Evolutionary conservation across 2,888 invertebrate genomes (phyloP), one percentile per base, ranked within the genome.

Genomic region (Calephelis perditalis): DNA sequence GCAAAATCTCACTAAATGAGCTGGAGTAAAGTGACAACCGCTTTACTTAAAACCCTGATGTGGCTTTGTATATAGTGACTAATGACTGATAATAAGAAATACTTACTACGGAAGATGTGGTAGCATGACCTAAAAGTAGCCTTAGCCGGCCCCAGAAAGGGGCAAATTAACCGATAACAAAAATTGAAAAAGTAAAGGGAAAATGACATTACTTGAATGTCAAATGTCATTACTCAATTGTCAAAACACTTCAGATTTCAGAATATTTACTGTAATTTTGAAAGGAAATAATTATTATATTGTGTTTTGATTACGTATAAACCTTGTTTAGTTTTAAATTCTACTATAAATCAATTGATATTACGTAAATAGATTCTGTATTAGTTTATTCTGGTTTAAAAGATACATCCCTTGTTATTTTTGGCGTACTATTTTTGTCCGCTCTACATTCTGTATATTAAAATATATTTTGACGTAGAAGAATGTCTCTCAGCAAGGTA

Each of bases 381-480:
- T 58, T 49, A 55, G 26, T 59, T 57, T 52, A 61, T 62, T 55
- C 35, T 61, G 55, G 63, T 64, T 56, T 43, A 65, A 63, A 65
- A 63, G 64, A 64, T 62, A 59, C 56, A 44, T 67, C 71, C 70
- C 73, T 78, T 76, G 82, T 78, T 89, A 88, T 86, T 89, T 87
- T 84, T 76, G 84, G 87, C 84, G 70, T 80, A 77, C 89, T 90
- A 90, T 90, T 91, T 91, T 90, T 85, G 72, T 72, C 73, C 83
- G 91, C 84, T 88, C 90, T 82, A 88, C 81, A 83, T 62, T 63
- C 79, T 73, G 86, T 84, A 81, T 82, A 84, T 81, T 82, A 82
- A 76, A 84, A 82, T 84, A 83, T 73, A 84, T 82, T 87, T 84
- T 85, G 85, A 85, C 88, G 78, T 79, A 85, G 86, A 82, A 86